Conservation (phyloP, 2,888 invertebrate species). For the Ypsolopha sequella region DNA sequence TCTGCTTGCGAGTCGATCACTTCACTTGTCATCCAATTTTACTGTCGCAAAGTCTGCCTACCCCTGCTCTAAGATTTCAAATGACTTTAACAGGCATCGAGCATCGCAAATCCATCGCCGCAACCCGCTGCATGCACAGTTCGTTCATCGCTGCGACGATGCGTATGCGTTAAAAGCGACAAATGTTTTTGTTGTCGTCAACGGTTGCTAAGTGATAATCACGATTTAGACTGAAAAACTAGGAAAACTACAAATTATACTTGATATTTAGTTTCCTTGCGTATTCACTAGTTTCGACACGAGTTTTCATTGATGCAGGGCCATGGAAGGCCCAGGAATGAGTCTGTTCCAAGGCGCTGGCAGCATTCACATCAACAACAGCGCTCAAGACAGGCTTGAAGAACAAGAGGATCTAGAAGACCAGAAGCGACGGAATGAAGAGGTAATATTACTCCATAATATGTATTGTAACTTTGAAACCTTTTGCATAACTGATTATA, state of each 20-base stretch:
- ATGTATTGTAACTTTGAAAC: too few relatives aligned
- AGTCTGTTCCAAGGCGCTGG: constrained; percentile 79
- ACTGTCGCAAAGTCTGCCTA: too few relatives aligned
- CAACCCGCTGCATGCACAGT: too few relatives aligned
- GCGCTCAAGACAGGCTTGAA: constrained; percentile 73
- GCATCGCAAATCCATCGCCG: too few relatives aligned
- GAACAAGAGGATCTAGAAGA: constrained; percentile 79
- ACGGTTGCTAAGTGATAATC: constrained; percentile 10
- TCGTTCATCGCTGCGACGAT: too few relatives aligned
- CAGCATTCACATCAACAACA: constrained; percentile 75
- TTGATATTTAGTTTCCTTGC: background rate
- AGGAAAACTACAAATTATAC: constrained; percentile 2
- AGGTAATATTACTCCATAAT: constrained; percentile 48
- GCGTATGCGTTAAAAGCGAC: too few relatives aligned
- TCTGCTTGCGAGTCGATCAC: too few relatives aligned
- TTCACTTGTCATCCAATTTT: too few relatives aligned
- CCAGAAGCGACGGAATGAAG: constrained; percentile 74
- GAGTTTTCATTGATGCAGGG: background rate
- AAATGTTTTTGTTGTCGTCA: constrained; percentile 8
- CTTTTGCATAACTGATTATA: too few relatives aligned
- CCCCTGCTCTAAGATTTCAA: too few relatives aligned
- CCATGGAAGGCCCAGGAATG: constrained; percentile 74
- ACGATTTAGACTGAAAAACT: background rate
- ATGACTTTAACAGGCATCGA: too few relatives aligned
- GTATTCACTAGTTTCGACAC: background rate